Evolutionary conservation across 2,888 invertebrate genomes (phyloP).

Genomic region (Himalopsyche japonica): DNA sequence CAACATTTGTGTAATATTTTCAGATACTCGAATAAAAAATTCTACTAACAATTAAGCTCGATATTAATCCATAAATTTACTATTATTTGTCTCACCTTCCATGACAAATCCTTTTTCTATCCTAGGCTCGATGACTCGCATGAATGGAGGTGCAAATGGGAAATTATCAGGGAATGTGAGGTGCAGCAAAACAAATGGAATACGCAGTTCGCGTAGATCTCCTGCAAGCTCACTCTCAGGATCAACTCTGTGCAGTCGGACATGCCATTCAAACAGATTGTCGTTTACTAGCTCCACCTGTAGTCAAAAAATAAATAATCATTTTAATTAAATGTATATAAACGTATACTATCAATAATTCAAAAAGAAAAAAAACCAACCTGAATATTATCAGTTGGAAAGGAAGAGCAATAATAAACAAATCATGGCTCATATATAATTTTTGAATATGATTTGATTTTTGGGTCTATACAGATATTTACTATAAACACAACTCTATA

Average conservation of each 20-base stretch:
- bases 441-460: no score
- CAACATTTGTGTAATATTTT: no score
- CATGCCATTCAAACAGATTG: slow-evolving; percentile 87
- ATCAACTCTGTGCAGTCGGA: slow-evolving; percentile 79
- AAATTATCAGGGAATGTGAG: slow-evolving; percentile 86
- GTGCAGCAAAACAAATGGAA: slow-evolving; percentile 76
- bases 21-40: no score
- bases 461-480: no score
- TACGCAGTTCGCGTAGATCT: slow-evolving; percentile 77
- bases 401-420: no score
- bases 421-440: no score
- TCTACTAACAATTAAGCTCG: no score
- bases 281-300: slow-evolving; percentile 82
- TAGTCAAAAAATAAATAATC: slow-evolving; percentile 8
- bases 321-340: neutral
- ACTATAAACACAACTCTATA: neutral
- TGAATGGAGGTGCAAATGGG: slow-evolving; percentile 87
- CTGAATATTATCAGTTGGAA: no score
- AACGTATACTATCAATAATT: no score
- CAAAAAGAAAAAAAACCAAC: no score
- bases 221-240: slow-evolving; percentile 81
- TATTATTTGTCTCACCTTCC: slow-evolving; percentile 62
- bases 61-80: no score
- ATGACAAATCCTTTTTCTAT: slow-evolving; percentile 86
- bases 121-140: slow-evolving; percentile 77